phyloP scores from a whole-genome alignment of 2,113 vertebrate genomes.

The Stegastes partitus region DNA sequence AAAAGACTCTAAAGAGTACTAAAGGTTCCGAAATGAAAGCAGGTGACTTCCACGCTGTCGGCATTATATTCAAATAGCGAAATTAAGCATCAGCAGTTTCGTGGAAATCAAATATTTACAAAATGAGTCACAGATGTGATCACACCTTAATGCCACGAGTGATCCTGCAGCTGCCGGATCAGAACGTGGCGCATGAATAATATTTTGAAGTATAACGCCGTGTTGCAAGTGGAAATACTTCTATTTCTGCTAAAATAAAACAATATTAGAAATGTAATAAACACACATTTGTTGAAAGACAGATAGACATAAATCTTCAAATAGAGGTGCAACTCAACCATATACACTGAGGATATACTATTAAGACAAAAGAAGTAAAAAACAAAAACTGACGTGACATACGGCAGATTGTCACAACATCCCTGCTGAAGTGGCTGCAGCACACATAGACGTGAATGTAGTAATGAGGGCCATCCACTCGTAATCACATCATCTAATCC shows the following conservation, averaged over 20 bases:
- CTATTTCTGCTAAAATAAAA: neutral
- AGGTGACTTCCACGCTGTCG: neutral
- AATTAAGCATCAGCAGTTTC: conserved; percentile 12
- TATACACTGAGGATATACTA: neutral
- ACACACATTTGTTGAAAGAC: neutral
- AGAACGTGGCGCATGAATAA: conserved; percentile 11
- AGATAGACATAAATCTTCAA: neutral
- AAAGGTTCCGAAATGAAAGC: conserved; percentile 3
- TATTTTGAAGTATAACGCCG: neutral
- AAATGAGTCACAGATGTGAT: conserved; percentile 50
- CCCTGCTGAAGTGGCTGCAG: neutral
- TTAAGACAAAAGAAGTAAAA: no score
- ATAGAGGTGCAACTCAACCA: neutral
- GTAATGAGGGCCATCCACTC: neutral
- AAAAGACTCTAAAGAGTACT: conserved; percentile 8
- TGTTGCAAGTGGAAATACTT: neutral
- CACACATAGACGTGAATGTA: neutral
- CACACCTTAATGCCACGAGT: conserved; percentile 40
- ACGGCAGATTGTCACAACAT: neutral
- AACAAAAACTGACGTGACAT: conserved; percentile 12
- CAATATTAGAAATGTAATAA: neutral
- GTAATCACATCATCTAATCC: conserved; percentile 9
- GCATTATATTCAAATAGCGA: conserved; percentile 3
- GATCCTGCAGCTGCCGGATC: conserved; percentile 32
- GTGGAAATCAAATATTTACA: conserved; percentile 40